Conservation (phyloP, 1,140 invertebrate genomes). For the Heliconius nattereri region DNA sequence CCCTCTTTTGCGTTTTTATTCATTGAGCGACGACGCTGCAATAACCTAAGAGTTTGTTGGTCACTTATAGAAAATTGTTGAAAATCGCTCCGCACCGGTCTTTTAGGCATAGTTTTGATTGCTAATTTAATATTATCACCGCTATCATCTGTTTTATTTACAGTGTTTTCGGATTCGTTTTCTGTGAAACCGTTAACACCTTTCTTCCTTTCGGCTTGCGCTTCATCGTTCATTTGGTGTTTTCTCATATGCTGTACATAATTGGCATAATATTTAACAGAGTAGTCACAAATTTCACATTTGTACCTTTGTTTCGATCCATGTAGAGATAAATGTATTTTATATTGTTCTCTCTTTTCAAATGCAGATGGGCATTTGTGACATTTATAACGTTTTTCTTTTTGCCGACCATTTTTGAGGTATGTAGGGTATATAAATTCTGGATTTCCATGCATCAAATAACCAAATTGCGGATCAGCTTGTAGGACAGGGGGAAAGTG, state of each 20-base stretch:
- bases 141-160: slow-evolving; percentile 61
- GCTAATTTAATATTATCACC: slow-evolving; percentile 77
- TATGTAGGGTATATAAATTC: slow-evolving; percentile 89
- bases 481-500: slow-evolving; percentile 75
- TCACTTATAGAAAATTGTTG: slow-evolving; percentile 81
- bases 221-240: slow-evolving; percentile 87
- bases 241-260: slow-evolving; percentile 90
- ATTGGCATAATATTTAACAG: slow-evolving; percentile 92
- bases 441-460: slow-evolving; percentile 87
- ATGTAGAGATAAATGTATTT: slow-evolving; percentile 91
- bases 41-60: slow-evolving; percentile 76
- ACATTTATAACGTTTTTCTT: slow-evolving; percentile 91
- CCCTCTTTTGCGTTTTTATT: slow-evolving; percentile 61
- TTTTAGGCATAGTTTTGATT: slow-evolving; percentile 78
- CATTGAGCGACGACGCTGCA: slow-evolving; percentile 67
- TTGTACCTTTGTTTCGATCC: slow-evolving; percentile 91
- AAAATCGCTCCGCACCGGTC: slow-evolving; percentile 68
- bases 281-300: slow-evolving; percentile 93
- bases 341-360: slow-evolving; percentile 92
- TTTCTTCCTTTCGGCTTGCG: slow-evolving; percentile 82
- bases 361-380: slow-evolving; percentile 94
- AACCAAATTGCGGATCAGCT: slow-evolving; percentile 85
- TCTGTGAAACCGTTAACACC: slow-evolving; percentile 69
- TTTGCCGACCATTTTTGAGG: slow-evolving; percentile 87
- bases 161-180: slow-evolving; percentile 61